Conservation (phyloP, 1,140 invertebrate species). For the Drosophila kohkoa region DNA sequence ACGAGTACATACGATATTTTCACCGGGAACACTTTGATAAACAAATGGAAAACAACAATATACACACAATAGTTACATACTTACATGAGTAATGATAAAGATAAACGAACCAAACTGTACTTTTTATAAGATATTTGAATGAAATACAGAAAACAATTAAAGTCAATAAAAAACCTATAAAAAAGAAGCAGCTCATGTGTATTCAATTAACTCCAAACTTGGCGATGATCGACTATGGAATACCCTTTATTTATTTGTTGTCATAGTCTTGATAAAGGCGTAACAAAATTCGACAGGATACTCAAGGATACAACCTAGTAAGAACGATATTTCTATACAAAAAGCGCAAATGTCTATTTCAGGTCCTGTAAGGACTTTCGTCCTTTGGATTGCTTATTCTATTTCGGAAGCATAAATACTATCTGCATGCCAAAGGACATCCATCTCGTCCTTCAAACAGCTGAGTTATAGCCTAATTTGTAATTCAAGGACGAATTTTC, state of each 20-base stretch:
- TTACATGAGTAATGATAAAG: slow-evolving; percentile 36
- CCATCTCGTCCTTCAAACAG: too few relatives aligned
- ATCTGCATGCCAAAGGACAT: too few relatives aligned
- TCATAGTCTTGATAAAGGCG: too few relatives aligned
- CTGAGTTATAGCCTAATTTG: too few relatives aligned
- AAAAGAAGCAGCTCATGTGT: slow-evolving; percentile 1
- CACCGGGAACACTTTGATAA: slow-evolving; percentile 70
- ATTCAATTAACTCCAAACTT: neutral
- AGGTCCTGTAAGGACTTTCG: too few relatives aligned
- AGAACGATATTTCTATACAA: too few relatives aligned
- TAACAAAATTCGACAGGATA: too few relatives aligned
- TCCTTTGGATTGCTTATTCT: too few relatives aligned
- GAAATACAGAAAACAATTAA: slow-evolving; percentile 64
- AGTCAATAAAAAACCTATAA: slow-evolving; percentile 52
- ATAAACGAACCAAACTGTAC: slow-evolving; percentile 77
- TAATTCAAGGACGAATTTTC: too few relatives aligned
- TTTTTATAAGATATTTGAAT: slow-evolving; percentile 81
- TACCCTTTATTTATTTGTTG: neutral
- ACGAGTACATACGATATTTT: slow-evolving; percentile 49
- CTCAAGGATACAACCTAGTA: too few relatives aligned
- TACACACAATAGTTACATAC: slow-evolving; percentile 57
- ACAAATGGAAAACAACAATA: slow-evolving; percentile 37
- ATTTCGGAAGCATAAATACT: too few relatives aligned
- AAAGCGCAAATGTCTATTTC: too few relatives aligned
- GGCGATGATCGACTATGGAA: neutral